These are phyloP conservation scores for Halocaridina rubra DNA, from an alignment of 2,888 invertebrate species.

Conservation along the genomic window DNA sequence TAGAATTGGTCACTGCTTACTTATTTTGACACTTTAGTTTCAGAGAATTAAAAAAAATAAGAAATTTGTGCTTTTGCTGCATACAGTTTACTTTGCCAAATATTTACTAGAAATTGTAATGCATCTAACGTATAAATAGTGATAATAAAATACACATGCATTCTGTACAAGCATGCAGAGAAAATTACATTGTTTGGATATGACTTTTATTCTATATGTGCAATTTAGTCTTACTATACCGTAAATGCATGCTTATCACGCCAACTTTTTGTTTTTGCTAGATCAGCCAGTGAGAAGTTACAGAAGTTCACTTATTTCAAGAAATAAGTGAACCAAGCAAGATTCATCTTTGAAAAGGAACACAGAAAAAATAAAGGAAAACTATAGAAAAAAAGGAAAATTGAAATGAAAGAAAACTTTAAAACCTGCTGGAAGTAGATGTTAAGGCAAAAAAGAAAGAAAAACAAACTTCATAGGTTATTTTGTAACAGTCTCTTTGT, in stretches of 20 bases:
- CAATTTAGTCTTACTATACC: neutral
- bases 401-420: slow-evolving; percentile 7
- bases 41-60: no score
- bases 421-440: neutral
- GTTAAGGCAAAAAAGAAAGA: neutral
- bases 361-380: no score
- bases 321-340: slow-evolving; percentile 4
- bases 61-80: no score
- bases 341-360: slow-evolving; percentile 25
- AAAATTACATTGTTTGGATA: no score
- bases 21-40: no score
- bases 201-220: no score
- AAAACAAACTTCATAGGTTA: neutral
- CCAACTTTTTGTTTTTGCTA: slow-evolving; percentile 19
- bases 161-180: no score
- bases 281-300: slow-evolving; percentile 53
- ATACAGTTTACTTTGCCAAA: no score
- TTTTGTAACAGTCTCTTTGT: neutral
- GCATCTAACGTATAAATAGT: no score
- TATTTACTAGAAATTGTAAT: no score
- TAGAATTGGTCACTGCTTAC: no score
- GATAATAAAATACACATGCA: no score
- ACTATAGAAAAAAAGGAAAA: slow-evolving; percentile 14
- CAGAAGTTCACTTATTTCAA: neutral
- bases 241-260: slow-evolving; percentile 30